phyloP scores from a whole-genome alignment of 2,888 invertebrate species.

The Gisinianus flammeolus region DNA sequence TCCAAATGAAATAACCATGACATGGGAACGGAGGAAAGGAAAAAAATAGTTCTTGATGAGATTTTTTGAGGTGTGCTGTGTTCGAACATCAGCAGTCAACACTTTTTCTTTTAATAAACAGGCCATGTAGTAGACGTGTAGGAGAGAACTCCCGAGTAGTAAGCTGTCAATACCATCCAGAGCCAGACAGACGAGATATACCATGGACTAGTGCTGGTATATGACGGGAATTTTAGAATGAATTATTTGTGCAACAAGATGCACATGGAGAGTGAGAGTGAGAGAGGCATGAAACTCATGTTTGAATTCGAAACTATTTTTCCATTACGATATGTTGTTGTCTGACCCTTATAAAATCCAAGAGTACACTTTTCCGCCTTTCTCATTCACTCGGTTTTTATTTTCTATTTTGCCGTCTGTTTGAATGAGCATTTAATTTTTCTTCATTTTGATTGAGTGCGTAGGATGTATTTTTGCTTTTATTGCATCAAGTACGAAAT shows the following conservation, averaged over 20 bases:
- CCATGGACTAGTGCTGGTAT: too few relatives aligned
- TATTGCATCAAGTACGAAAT: too few relatives aligned
- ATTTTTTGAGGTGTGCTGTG: not conserved
- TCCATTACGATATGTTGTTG: not conserved
- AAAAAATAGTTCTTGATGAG: not conserved
- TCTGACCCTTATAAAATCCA: not conserved
- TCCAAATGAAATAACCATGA: not conserved
- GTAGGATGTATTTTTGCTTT: not conserved
- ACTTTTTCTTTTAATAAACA: not conserved
- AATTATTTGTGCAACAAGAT: not conserved
- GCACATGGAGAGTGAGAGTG: not conserved
- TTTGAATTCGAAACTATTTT: not conserved
- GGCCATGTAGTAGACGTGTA: not conserved
- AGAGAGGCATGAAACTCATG: not conserved
- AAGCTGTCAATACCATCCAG: slow-evolving; percentile 22
- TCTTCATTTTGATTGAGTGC: not conserved
- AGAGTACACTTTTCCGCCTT: not conserved
- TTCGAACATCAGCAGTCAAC: not conserved
- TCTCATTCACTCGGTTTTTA: too few relatives aligned
- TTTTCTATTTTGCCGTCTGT: not conserved
- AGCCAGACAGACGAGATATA: not conserved
- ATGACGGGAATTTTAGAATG: not conserved
- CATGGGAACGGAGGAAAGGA: not conserved
- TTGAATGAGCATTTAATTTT: not conserved
- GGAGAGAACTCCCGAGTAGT: slow-evolving; percentile 13